Evolutionary conservation across 1,140 invertebrate species (phyloP).

Genomic region (Calephelis nemesis): DNA sequence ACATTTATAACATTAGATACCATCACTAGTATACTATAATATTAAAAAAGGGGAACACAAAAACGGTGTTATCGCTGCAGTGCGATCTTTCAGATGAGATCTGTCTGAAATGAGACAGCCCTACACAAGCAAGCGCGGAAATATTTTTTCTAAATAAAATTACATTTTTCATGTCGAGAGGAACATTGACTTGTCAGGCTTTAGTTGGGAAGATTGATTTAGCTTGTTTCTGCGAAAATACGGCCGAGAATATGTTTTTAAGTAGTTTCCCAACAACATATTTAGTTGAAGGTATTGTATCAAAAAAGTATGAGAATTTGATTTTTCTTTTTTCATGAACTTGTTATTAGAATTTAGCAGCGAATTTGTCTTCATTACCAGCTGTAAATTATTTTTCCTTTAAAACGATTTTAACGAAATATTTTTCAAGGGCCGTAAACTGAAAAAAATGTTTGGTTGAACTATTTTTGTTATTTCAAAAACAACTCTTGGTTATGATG

Average conservation of each 20-base stretch:
- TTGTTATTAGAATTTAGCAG: not conserved
- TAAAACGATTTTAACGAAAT: no score
- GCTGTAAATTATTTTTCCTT: no score
- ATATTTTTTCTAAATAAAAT: conserved; percentile 20
- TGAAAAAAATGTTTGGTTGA: no score
- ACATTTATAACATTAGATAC: no score
- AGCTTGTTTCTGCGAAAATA: conserved; percentile 15
- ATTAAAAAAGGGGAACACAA: no score
- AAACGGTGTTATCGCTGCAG: no score
- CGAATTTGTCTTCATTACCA: no score
- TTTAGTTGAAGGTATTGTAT: conserved; percentile 14
- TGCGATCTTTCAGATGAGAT: no score
- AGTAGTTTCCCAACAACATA: conserved; percentile 16
- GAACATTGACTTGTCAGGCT: conserved; percentile 18
- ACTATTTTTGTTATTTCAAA: no score
- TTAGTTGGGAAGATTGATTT: conserved; percentile 18
- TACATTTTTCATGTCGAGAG: conserved; percentile 19
- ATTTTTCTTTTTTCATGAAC: not conserved
- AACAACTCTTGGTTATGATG: no score
- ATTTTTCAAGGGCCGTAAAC: no score
- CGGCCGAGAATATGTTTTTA: conserved; percentile 17
- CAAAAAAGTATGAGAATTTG: not conserved
- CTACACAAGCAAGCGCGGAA: conserved; percentile 12
- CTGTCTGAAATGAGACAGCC: not conserved
- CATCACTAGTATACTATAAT: no score